Percentiles rank a stretch among this genome's conserved stretches.
phyloP scores from a whole-genome alignment of 1,140 invertebrate species.

The Dendrolimus kikuchii region DNA sequence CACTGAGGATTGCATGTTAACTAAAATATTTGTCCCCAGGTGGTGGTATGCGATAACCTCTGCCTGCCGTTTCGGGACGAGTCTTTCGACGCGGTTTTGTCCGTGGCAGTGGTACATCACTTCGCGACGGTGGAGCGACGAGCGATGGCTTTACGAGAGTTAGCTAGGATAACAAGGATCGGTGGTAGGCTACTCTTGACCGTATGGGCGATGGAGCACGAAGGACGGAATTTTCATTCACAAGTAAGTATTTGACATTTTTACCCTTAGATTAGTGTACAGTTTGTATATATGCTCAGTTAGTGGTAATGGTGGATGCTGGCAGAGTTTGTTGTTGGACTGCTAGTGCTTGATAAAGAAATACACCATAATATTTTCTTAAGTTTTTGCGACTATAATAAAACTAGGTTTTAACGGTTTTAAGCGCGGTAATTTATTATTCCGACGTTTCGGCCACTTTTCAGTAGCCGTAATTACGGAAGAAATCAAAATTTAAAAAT shows the following conservation, averaged over 20 bases:
- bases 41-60: constrained; percentile 91
- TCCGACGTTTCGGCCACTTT: too few relatives aligned
- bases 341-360: too few relatives aligned
- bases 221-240: constrained; percentile 82
- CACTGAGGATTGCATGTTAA: neutral
- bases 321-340: too few relatives aligned
- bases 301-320: too few relatives aligned
- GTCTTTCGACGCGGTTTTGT: constrained; percentile 94
- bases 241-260: constrained; percentile 61
- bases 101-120: constrained; percentile 95
- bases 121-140: constrained; percentile 93
- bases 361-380: too few relatives aligned
- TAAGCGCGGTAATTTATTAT: too few relatives aligned
- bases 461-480: too few relatives aligned
- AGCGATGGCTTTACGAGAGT: constrained; percentile 88
- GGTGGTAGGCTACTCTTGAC: constrained; percentile 94
- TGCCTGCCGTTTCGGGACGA: constrained; percentile 92
- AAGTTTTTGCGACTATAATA: too few relatives aligned
- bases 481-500: too few relatives aligned
- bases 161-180: constrained; percentile 90
- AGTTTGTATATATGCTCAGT: too few relatives aligned
- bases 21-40: constrained; percentile 64
- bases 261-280: neutral
- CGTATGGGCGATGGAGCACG: constrained; percentile 97
- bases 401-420: too few relatives aligned